phyloP scores from a whole-genome alignment of 2,113 vertebrate species.

The Hippocampus mohnikei region DNA sequence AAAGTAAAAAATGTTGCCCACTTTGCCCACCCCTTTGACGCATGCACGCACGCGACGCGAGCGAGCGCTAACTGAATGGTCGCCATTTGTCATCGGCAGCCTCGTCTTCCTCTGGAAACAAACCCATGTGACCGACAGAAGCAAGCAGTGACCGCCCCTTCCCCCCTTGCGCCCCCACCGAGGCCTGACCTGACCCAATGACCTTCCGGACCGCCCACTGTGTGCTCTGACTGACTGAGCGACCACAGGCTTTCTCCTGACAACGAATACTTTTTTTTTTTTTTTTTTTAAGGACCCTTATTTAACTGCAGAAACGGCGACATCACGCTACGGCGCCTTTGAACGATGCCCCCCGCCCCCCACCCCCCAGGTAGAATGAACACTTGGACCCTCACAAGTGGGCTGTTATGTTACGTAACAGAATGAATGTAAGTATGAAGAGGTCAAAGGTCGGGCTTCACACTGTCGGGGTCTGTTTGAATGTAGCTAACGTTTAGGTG shows the following conservation, averaged over 20 bases:
- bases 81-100: background rate
- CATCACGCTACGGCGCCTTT: background rate
- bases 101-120: background rate
- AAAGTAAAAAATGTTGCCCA: no score
- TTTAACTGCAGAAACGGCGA: background rate
- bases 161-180: background rate
- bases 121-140: background rate
- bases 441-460: conserved; percentile 15
- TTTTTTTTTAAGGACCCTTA: background rate
- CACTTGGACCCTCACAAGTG: background rate
- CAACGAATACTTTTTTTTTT: background rate
- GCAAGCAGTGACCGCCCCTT: background rate
- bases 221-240: conserved; percentile 35
- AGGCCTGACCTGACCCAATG: conserved; percentile 20
- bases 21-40: no score
- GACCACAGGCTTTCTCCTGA: conserved; percentile 40
- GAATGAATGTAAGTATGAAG: background rate
- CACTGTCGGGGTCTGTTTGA: conserved; percentile 63
- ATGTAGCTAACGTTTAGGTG: conserved; percentile 59
- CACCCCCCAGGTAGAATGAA: no score
- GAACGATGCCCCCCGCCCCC: background rate
- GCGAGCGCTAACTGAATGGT: background rate
- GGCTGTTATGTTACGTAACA: background rate
- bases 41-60: no score
- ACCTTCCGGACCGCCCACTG: conserved; percentile 44